Conservation (phyloP, 2,888 invertebrate species). For the Tolmerus cingulatus region DNA sequence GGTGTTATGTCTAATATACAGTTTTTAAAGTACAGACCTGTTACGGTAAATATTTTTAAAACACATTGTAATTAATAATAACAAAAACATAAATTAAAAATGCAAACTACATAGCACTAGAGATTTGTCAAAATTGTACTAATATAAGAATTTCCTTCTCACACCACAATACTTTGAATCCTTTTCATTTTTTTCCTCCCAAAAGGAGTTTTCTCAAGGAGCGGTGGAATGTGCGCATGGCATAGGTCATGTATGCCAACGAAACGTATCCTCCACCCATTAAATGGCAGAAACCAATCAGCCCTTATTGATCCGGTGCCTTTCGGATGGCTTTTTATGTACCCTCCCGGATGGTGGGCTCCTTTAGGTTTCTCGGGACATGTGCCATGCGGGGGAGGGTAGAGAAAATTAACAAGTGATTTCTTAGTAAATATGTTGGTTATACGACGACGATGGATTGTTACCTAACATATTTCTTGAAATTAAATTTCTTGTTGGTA, state of each 20-base stretch:
- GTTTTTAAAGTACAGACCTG: too few relatives aligned
- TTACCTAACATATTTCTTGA: not conserved
- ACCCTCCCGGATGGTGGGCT: not conserved
- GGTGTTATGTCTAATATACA: too few relatives aligned
- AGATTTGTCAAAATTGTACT: not conserved
- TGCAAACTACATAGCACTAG: not conserved
- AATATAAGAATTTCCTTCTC: not conserved
- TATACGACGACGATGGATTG: not conserved
- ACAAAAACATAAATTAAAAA: too few relatives aligned
- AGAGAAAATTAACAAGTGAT: not conserved
- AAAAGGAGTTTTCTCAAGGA: not conserved
- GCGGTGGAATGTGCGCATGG: constrained; percentile 31
- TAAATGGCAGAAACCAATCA: constrained; percentile 28
- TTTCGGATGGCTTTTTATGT: not conserved
- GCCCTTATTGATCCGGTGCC: constrained; percentile 27
- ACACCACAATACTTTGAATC: not conserved
- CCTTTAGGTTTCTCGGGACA: not conserved
- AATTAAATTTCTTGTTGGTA: not conserved
- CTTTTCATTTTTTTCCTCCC: not conserved
- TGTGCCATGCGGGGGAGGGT: not conserved
- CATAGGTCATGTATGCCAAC: constrained; percentile 29
- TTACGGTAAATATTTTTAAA: too few relatives aligned
- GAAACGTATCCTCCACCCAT: constrained; percentile 30
- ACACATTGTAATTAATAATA: too few relatives aligned
- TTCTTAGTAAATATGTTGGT: not conserved